Base-by-base conservation (phyloP, 53 echinoderm and acorn worm genomes). In the Pentamera pediparva region DNA sequence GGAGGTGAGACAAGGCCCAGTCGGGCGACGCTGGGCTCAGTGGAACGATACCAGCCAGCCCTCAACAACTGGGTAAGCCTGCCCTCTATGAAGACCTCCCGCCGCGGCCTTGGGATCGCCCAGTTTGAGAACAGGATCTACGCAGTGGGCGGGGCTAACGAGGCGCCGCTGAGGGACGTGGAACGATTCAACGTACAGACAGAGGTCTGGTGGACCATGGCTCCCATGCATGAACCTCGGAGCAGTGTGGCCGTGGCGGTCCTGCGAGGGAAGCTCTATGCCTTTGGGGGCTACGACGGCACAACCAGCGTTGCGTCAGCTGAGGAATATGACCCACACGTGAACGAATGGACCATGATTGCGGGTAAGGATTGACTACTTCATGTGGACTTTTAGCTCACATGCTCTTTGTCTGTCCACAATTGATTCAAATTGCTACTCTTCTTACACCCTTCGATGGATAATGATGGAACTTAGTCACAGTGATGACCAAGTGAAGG, bases 221-320 rank as follows among this genome's bases (percentile, higher is more conserved):
- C 98, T 19, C 78, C 89, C 54, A 82, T 98, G 76, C 85, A 88
- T 20, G 86, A 77, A 38, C 55, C 80, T 4, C 69, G 98, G 55
- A 98, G 98, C 71, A 98, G 98, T 72, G 98, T 98, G 52, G 98
- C 98, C 22, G 89, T 92, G 35, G 84, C 85, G 9, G 76, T 85
- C 10, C 59, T 88, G 25, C 82, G 88, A 47, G 88, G 90, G 12
- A 56, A 83, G 52, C 57, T 98, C 45, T 98, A 91, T 54, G 98
- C 98, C 0, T 92, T 85, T 35, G 98, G 98, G 17, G 98, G 98
- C 2, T 98, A 98, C 70, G 91, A 98, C 51, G 98, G 98, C 11
- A 77, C 82, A 70, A 88, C 83, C 5, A 98, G 98, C 53, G 73
- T 91, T 25, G 82, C 80, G 36, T 83, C 91, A 6, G 98, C 81